Evolutionary conservation across 2,888 invertebrate species (phyloP).

Genomic region (Stratiomys singularior): DNA sequence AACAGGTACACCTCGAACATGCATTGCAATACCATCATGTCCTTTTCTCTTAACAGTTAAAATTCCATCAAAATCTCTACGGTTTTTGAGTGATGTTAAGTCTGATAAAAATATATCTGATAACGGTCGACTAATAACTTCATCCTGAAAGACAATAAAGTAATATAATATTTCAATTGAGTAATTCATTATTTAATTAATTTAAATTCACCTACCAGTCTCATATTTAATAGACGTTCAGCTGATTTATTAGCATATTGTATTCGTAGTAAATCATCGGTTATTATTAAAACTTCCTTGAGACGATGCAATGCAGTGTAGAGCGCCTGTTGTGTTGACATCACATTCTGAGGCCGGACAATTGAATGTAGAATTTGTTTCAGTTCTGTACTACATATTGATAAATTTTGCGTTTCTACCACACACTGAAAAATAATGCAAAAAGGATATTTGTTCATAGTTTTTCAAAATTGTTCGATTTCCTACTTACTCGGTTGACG

Average conservation of each 20-base stretch:
- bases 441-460: no score
- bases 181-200: no score
- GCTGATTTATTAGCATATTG: conserved; percentile 90
- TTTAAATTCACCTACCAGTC: conserved; percentile 66
- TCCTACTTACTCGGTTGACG: conserved; percentile 88
- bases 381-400: conserved; percentile 74
- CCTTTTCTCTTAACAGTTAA: conserved; percentile 78
- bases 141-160: conserved; percentile 59
- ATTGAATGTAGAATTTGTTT: conserved; percentile 83
- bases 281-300: conserved; percentile 87
- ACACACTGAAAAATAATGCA: conserved; percentile 68
- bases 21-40: conserved; percentile 81
- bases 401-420: conserved; percentile 73
- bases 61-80: conserved; percentile 82
- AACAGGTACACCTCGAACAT: conserved; percentile 83
- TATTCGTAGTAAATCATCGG: conserved; percentile 85
- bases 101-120: conserved; percentile 65
- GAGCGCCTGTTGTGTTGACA: conserved; percentile 78
- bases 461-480: no score
- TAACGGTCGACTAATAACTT: conserved; percentile 65
- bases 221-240: conserved; percentile 80
- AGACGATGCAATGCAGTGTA: conserved; percentile 88
- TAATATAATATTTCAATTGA: background rate
- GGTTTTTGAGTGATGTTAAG: conserved; percentile 70
- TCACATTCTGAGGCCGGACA: conserved; percentile 78